Base-by-base conservation (phyloP, 2,797 vertebrate species). In the Alectoris magna region DNA sequence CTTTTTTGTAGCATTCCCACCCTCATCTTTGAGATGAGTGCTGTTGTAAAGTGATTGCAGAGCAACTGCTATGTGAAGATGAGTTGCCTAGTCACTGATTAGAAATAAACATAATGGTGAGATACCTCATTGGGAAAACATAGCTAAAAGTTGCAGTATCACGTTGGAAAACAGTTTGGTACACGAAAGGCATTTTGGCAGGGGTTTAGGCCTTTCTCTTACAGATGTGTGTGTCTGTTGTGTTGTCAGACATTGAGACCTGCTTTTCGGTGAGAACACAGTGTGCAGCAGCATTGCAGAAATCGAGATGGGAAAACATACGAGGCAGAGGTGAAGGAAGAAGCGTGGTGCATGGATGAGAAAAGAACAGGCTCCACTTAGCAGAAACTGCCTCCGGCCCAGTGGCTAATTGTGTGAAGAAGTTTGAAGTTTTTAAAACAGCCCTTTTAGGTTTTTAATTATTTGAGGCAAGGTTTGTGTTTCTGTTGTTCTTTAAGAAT, bases 1-100 rank as follows among this genome's bases (percentile, higher is more conserved):
- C 31, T 12, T n/a, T 29, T 72, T 27, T 39, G 55, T 46, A 9
- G 13, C 6, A 14, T 64, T 58, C 48, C 58, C 43, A 7, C 26
- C 63, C 9, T 31, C 11, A 14, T 18, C 34, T 78, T 46, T 19
- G 53, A 27, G 39, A 53, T 19, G 21, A n/a, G 7, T 3, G 16
- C 4, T 2, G 3, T 5, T 1, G 1, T 18, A 41, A 31, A n/a
- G n/a, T 10, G 18, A 21, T 17, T 22, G 67, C 14, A 36, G 67
- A 72, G 73, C 34, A 31, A 11, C 53, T 5, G 22, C 10, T 12
- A 10, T 71, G 79, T 46, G 73, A 22, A 72, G 39, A 9, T 2
- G 38, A 41, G 87, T 12, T 48, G 19, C 38, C 29, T 46, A 41
- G 34, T 53, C 73, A 15, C 1, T 41, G 9, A 41, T 4, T 3